Evolutionary conservation across 2,888 invertebrate species (phyloP).

Genomic region (Nomada fucata): DNA sequence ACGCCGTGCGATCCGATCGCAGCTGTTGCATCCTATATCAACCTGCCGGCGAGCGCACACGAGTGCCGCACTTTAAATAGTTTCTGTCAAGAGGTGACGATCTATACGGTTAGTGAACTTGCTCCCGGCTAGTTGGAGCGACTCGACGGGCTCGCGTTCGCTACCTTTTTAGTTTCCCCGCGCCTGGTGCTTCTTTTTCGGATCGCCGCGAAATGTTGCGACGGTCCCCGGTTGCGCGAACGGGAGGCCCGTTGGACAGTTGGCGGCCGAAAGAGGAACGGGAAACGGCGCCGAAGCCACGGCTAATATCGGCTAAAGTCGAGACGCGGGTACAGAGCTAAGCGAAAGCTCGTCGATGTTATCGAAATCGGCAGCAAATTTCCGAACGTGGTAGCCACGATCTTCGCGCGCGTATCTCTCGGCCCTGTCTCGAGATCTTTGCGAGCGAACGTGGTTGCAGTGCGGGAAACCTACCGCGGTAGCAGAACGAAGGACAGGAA

Average conservation of each 20-base stretch:
- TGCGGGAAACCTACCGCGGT: conserved; percentile 56
- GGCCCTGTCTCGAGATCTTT: conserved; percentile 54
- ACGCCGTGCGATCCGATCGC: conserved; percentile 72
- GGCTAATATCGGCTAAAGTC: conserved; percentile 29
- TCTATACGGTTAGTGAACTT: conserved; percentile 70
- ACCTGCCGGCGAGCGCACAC: conserved; percentile 52
- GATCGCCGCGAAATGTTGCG: not conserved
- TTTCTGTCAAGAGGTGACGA: conserved; percentile 69
- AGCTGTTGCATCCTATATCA: conserved; percentile 73
- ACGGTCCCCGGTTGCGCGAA: not conserved
- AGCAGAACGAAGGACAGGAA: conserved; percentile 68
- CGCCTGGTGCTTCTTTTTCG: not conserved
- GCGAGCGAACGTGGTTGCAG: conserved; percentile 46
- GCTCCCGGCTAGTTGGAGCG: conserved; percentile 43
- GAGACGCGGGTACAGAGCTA: conserved; percentile 32
- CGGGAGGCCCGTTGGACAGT: not conserved
- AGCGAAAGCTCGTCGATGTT: conserved; percentile 59
- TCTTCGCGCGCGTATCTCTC: conserved; percentile 59
- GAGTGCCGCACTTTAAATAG: conserved; percentile 67
- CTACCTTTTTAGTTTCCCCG: not conserved
- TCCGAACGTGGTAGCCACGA: conserved; percentile 66
- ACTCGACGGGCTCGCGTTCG: conserved; percentile 24
- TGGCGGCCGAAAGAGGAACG: not conserved
- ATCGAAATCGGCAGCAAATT: conserved; percentile 68
- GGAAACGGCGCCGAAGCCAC: conserved; percentile 14